Evolutionary conservation across 2,888 invertebrate species (phyloP).

Genomic region (Lumbricus terrestris): DNA sequence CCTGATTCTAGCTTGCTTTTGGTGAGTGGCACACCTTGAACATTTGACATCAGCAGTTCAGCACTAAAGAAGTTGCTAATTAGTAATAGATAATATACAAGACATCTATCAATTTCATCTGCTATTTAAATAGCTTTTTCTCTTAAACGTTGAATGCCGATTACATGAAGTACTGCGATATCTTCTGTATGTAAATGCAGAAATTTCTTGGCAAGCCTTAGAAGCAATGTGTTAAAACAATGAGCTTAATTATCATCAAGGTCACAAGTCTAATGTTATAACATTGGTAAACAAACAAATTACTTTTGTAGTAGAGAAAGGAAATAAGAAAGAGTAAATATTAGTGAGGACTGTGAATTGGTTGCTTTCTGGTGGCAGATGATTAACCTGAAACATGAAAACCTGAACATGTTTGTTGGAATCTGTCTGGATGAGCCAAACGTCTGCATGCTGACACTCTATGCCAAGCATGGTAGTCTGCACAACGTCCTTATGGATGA

Average conservation of each 20-base stretch:
- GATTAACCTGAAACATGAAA: constrained; percentile 56
- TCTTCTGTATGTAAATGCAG: neutral
- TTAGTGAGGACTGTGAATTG: neutral
- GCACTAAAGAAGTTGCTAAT: neutral
- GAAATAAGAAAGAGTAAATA: no score
- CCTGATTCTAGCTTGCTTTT: no score
- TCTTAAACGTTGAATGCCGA: neutral
- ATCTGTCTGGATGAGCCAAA: constrained; percentile 51
- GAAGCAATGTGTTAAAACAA: no score
- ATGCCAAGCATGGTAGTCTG: constrained; percentile 52
- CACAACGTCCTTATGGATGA: constrained; percentile 38
- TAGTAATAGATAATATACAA: no score
- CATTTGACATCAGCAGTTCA: no score
- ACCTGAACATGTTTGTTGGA: constrained; percentile 57
- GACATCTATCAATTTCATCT: no score
- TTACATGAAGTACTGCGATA: neutral
- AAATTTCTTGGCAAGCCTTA: neutral
- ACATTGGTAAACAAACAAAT: neutral
- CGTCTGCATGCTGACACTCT: constrained; percentile 54
- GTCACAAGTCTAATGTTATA: neutral
- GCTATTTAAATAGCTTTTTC: neutral
- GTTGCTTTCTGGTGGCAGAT: constrained; percentile 55
- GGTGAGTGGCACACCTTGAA: no score
- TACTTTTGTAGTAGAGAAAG: neutral
- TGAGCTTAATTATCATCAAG: neutral